A percentile compares a stretch with the other conserved stretches of the same genome.
These are phyloP conservation scores for Neodiprion pinetum DNA, from an alignment of 1,140 invertebrate species.

Conservation along the genomic window DNA sequence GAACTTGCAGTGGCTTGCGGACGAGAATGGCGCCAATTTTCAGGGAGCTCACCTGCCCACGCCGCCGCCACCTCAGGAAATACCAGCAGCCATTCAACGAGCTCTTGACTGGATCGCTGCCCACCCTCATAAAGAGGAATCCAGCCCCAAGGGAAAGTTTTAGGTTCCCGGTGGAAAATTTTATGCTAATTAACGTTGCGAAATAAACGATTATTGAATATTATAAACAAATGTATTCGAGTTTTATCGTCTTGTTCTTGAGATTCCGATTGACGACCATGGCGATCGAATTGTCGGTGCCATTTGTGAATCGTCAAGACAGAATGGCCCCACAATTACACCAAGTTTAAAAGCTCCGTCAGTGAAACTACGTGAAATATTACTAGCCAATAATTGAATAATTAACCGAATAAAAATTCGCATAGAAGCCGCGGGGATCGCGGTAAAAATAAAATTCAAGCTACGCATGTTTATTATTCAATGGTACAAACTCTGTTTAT, in stretches of 20 bases:
- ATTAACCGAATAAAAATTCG: too few relatives aligned
- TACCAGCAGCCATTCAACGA: not conserved
- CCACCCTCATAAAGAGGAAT: not conserved
- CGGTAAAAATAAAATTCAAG: too few relatives aligned
- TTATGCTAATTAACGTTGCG: not conserved
- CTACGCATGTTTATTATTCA: too few relatives aligned
- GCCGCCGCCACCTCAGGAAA: constrained; percentile 36
- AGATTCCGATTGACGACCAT: not conserved
- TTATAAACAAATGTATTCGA: not conserved
- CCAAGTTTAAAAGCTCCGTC: too few relatives aligned
- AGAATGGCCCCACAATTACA: not conserved
- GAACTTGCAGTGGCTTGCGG: constrained; percentile 60
- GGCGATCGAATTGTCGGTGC: not conserved
- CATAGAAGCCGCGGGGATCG: too few relatives aligned
- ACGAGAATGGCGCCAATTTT: constrained; percentile 75
- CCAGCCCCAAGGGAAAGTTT: not conserved
- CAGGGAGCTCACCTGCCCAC: constrained; percentile 63
- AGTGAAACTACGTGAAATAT: too few relatives aligned
- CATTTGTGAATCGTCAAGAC: not conserved
- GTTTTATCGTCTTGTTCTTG: not conserved
- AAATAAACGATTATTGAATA: not conserved
- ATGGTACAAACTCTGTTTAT: too few relatives aligned
- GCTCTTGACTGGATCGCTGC: not conserved
- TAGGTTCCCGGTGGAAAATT: not conserved
- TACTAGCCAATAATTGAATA: too few relatives aligned